Evolutionary conservation across 2,888 invertebrate genomes (phyloP), one percentile per base, ranked within the genome.

Genomic region (Rugalucina vietnamica): DNA sequence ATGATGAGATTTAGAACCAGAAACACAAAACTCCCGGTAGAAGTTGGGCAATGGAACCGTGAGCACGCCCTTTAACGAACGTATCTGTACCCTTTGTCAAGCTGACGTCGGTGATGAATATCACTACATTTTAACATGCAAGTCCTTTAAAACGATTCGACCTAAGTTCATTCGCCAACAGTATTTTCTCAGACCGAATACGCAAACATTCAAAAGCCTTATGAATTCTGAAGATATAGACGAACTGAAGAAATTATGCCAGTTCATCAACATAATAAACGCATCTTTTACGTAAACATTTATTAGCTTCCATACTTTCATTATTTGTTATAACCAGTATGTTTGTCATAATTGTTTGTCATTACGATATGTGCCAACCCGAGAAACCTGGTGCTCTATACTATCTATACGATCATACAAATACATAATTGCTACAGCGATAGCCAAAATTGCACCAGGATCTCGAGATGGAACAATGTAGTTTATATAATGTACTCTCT

Each of bases 1-100:
- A 50, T 75, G 37, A 75, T 75, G 10, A 54, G 57, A 50, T 75
- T 75, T 18, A 10, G 75, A 57, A 75, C 75, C 1, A 75, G 50
- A 24, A 75, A 75, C 57, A 32, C 32, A 5, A 75, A 37, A 27
- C 10, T 75, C 36, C 75, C 75, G 2, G 36, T 75, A 24, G 75
- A 75, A 54, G n/a, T 27, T 24, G 75, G 75, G 3, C 57, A 60
- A 60, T 75, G 75, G 57, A 24, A 34, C 27, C 24, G n/a, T n/a
- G n/a, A n/a, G 50, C 18, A 60, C 36, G 27, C 50, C 57, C 4
- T 27, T 57, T 12, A 24, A 57, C n/a, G 57, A 75, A 54, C 54
- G 75, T n/a, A 60, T 34, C 32, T 75, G 75, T 37, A 32, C 57
- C 18, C 27, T 60, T 12, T 75, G 57, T 29, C 10, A 60, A 3